phyloP scores from a whole-genome alignment of 2,888 invertebrate genomes.

The Platypus cylindrus region DNA sequence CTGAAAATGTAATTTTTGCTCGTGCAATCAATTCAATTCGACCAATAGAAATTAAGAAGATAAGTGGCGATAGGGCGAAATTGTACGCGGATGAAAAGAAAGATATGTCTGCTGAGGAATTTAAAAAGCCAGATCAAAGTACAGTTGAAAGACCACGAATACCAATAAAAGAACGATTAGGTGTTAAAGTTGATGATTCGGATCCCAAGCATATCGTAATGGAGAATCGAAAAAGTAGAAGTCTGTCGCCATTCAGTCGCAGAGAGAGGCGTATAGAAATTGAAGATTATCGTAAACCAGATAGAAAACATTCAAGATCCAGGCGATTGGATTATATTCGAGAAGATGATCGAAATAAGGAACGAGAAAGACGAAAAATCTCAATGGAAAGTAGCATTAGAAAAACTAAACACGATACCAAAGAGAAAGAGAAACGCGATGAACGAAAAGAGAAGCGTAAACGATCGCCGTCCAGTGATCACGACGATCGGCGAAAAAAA shows the following conservation, averaged over 20 bases:
- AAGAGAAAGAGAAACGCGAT: slow-evolving; percentile 17
- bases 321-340: slow-evolving; percentile 21
- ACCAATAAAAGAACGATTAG: slow-evolving; percentile 69
- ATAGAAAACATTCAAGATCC: slow-evolving; percentile 24
- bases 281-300: slow-evolving; percentile 24
- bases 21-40: slow-evolving; percentile 73
- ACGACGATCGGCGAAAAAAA: slow-evolving; percentile 23
- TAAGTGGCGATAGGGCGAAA: slow-evolving; percentile 54
- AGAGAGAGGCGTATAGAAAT: slow-evolving; percentile 31
- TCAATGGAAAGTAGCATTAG: slow-evolving; percentile 14
- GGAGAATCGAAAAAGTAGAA: slow-evolving; percentile 32
- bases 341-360: slow-evolving; percentile 25
- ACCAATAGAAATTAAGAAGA: slow-evolving; percentile 60
- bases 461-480: slow-evolving; percentile 24
- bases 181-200: slow-evolving; percentile 57
- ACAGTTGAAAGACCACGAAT: slow-evolving; percentile 33
- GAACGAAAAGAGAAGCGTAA: slow-evolving; percentile 21
- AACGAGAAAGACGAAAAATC: slow-evolving; percentile 24
- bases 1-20: slow-evolving; percentile 84
- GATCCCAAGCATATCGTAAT: slow-evolving; percentile 44
- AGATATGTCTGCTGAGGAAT: slow-evolving; percentile 10
- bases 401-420: slow-evolving; percentile 16
- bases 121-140: slow-evolving; percentile 13
- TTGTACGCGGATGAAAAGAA: slow-evolving; percentile 43
- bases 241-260: slow-evolving; percentile 38